These are phyloP conservation scores for Hydrotaea diabolus DNA, from an alignment of 2,888 invertebrate species.

Conservation along the genomic window DNA sequence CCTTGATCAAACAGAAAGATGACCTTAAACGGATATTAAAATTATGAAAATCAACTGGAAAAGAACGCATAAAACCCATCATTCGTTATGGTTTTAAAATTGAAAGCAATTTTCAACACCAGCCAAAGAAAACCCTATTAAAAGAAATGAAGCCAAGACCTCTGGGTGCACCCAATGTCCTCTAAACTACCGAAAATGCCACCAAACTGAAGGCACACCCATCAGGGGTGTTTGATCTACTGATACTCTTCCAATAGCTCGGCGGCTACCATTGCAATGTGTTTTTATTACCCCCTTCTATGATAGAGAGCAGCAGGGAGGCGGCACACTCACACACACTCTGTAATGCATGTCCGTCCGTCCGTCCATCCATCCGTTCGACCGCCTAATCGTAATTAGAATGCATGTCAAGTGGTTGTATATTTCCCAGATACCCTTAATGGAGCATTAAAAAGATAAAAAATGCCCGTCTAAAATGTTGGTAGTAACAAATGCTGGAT, in stretches of 20 bases:
- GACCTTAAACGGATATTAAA: slow-evolving; percentile 53
- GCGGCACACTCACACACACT: neutral
- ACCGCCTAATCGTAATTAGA: slow-evolving; percentile 58
- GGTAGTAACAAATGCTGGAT: slow-evolving; percentile 16
- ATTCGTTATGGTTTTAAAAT: slow-evolving; percentile 54
- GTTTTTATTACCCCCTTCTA: slow-evolving; percentile 45
- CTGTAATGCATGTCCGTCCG: slow-evolving; percentile 42
- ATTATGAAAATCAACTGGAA: slow-evolving; percentile 33
- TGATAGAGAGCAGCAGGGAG: slow-evolving; percentile 19
- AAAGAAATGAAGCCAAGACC: slow-evolving; percentile 3
- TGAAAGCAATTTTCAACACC: slow-evolving; percentile 48
- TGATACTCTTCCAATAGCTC: neutral
- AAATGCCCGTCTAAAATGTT: neutral
- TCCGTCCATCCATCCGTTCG: no score
- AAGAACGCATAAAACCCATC: slow-evolving; percentile 17
- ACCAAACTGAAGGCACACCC: slow-evolving; percentile 2
- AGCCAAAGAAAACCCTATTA: slow-evolving; percentile 35
- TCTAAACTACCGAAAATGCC: slow-evolving; percentile 15
- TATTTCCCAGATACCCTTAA: slow-evolving; percentile 40
- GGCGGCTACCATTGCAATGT: neutral
- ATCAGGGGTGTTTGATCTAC: slow-evolving; percentile 35
- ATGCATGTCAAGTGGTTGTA: slow-evolving; percentile 63
- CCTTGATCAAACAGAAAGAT: slow-evolving; percentile 40
- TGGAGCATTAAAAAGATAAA: slow-evolving; percentile 49
- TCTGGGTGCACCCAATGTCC: slow-evolving; percentile 7